These are phyloP conservation scores for Eremophila alpestris DNA, from an alignment of 2,797 vertebrate species.

Conservation along the genomic window DNA sequence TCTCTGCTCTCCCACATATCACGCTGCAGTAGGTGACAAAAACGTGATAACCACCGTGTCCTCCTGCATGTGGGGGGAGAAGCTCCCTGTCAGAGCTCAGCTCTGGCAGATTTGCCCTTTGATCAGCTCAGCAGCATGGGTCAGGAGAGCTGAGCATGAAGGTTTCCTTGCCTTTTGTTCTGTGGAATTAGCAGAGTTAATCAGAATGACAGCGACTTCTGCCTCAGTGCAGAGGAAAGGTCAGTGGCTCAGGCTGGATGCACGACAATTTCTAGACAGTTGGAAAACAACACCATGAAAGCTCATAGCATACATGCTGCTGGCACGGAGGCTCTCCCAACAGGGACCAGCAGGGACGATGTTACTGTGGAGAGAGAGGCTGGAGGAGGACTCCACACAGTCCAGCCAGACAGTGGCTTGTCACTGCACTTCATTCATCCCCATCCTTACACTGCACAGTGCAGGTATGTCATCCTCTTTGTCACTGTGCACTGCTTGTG, in stretches of 20 bases:
- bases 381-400: neutral
- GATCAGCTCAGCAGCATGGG: slow-evolving; percentile 42
- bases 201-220: slow-evolving; percentile 65
- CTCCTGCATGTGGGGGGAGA: neutral
- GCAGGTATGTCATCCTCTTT: neutral
- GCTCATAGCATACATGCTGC: neutral
- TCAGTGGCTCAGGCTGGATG: slow-evolving; percentile 51
- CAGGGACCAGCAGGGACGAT: neutral
- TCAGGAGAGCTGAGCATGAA: slow-evolving; percentile 18
- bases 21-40: neutral
- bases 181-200: slow-evolving; percentile 59
- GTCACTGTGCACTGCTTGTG: neutral
- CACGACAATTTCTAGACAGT: neutral
- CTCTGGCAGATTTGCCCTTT: slow-evolving; percentile 23
- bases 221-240: slow-evolving; percentile 57
- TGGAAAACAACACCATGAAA: neutral
- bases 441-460: neutral
- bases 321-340: neutral
- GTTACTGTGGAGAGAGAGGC: neutral
- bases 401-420: neutral
- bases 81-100: neutral
- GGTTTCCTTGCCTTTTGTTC: slow-evolving; percentile 61
- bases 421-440: neutral
- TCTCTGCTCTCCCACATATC: neutral
- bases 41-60: neutral